A percentile compares a stretch with the other conserved stretches of the same genome.
Conservation (phyloP, 1,140 invertebrate genomes). For the Bombyx mandarina region DNA sequence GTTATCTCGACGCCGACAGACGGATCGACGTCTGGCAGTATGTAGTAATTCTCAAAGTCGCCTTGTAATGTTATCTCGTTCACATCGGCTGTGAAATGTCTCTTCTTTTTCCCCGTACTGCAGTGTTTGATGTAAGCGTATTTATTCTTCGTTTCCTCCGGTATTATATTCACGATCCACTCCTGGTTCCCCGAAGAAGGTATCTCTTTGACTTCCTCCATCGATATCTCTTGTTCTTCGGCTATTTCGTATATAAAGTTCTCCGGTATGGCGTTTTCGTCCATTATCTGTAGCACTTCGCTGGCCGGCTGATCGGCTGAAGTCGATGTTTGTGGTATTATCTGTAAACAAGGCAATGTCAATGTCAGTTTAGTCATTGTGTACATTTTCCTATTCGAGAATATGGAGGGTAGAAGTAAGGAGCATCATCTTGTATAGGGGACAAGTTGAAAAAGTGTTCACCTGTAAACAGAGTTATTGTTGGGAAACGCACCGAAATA, state of each 20-base stretch:
- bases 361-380: neutral
- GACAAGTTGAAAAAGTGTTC: too few species aligned
- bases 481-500: too few species aligned
- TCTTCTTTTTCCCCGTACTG: constrained; percentile 48
- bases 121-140: constrained; percentile 61
- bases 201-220: constrained; percentile 62
- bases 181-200: constrained; percentile 30
- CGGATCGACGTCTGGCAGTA: constrained; percentile 52
- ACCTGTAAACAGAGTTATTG: too few species aligned
- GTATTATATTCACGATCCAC: constrained; percentile 57
- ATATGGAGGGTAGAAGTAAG: too few species aligned
- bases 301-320: constrained; percentile 9
- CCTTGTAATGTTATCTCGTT: constrained; percentile 52
- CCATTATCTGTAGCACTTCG: constrained; percentile 49
- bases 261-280: constrained; percentile 42
- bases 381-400: neutral
- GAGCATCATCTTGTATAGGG: too few species aligned
- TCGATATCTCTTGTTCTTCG: constrained; percentile 56
- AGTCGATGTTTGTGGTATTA: constrained; percentile 37
- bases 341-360: constrained; percentile 22
- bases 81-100: constrained; percentile 57
- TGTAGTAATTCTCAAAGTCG: constrained; percentile 59
- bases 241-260: constrained; percentile 64
- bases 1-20: constrained; percentile 52
- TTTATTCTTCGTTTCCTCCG: constrained; percentile 44